Base-by-base conservation (phyloP, 2,888 invertebrate genomes). In the Parasteatoda lunata region DNA sequence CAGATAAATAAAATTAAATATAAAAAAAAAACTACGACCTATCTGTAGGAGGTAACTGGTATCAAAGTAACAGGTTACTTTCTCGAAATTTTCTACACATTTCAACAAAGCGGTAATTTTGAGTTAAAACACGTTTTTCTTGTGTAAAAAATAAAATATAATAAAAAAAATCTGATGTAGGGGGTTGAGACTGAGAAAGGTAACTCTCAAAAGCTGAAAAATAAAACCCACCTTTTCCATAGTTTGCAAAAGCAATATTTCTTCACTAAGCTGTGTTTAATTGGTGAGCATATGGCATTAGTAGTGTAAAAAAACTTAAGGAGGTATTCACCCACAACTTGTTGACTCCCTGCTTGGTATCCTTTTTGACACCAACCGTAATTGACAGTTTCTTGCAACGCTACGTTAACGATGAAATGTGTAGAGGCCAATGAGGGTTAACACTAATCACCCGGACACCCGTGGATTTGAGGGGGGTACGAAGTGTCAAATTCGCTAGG, bases 401-500 rank as follows among this genome's bases (percentile, higher is more conserved):
- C 70, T 65, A 30, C 52, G 77, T 65, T 70, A 65, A 47, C 73
- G 51, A 68, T 78, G 84, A 84, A 78, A 78, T 78, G 84, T 84
- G 78, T 73, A 30, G 49, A 15, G 78, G 66, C 7, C 73, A 84
- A 77, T 78, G 78, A 48, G 84, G 73, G 65, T 84, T 51, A 78
- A 15, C 73, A 84, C 72, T 77, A 78, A 84, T 78, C 77, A 84
- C 83, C 54, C 49, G 51, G 68, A 59, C 68, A 54, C 54, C 52
- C 59, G 11, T 11, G 65, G 51, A 64, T 9, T 45, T n/a, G 13
- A 30, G 15, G 51, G 15, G 51, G 51, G 15, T 64, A 51, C 66
- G 80, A 76, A 83, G 77, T 71, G 77, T 83, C 77, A 52, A 83
- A 77, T 83, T 83, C 82, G 76, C 69, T 64, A 66, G 48, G 82